Evolutionary conservation across 2,797 vertebrate genomes (phyloP).

Genomic region (Diplodus sargus): DNA sequence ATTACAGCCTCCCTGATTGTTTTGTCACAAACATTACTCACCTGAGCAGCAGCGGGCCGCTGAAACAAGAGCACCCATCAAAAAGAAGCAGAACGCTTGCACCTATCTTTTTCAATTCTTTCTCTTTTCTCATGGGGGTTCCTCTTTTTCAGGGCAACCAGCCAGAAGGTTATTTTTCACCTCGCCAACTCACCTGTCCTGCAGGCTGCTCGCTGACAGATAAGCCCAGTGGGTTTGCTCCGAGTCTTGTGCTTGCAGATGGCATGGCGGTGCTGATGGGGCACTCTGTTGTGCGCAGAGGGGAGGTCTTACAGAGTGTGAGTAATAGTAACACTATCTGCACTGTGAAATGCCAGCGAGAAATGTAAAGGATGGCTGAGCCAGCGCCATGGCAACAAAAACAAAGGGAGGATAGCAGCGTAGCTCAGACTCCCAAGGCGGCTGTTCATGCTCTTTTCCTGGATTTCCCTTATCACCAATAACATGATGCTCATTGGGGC

Average conservation of each 20-base stretch:
- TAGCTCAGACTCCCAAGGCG: conserved; percentile 59
- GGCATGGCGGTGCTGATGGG: conserved; percentile 69
- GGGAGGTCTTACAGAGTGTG: conserved; percentile 35
- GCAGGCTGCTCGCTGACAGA: conserved; percentile 62
- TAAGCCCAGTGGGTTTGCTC: conserved; percentile 58
- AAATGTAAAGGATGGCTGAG: conserved; percentile 59
- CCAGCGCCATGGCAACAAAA: conserved; percentile 76
- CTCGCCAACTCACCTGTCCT: conserved; percentile 65
- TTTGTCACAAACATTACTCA: conserved; percentile 55
- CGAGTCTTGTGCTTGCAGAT: conserved; percentile 63
- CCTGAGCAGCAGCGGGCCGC: conserved; percentile 13
- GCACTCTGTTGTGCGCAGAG: conserved; percentile 39
- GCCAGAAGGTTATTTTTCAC: conserved; percentile 73
- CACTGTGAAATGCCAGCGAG: conserved; percentile 62
- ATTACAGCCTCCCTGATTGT: conserved; percentile 50
- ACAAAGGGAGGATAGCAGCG: conserved; percentile 57
- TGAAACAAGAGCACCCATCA: conserved; percentile 41
- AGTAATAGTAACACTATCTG: conserved; percentile 65
- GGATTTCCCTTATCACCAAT: conserved; percentile 67
- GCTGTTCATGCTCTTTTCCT: conserved; percentile 62
- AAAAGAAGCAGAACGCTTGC: conserved; percentile 42
- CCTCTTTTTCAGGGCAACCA: conserved; percentile 33
- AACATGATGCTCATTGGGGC: conserved; percentile 66
- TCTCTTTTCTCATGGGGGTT: conserved; percentile 34
- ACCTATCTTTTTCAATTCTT: conserved; percentile 14